A percentile compares a stretch with the other conserved stretches of the same genome.
Evolutionary conservation across 2,888 invertebrate genomes (phyloP).

Genomic region (Epirrhoe tristata): DNA sequence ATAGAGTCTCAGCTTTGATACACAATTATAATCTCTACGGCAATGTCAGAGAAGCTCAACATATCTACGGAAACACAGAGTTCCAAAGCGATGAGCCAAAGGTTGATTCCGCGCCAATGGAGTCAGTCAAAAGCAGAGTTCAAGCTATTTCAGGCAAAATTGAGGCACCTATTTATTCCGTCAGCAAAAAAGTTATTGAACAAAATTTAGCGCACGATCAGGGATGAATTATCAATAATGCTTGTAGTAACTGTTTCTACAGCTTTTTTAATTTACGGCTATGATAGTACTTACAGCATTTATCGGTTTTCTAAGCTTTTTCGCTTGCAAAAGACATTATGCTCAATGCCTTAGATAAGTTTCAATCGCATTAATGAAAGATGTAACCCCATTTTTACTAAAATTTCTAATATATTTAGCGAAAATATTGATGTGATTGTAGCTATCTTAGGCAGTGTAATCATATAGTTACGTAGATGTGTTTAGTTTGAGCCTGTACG

Average conservation of each 20-base stretch:
- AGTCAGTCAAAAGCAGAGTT: slow-evolving; percentile 76
- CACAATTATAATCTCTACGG: slow-evolving; percentile 81
- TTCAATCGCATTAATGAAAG: slow-evolving; percentile 29
- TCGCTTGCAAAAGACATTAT: slow-evolving; percentile 70
- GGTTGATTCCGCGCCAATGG: slow-evolving; percentile 71
- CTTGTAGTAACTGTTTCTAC: slow-evolving; percentile 64
- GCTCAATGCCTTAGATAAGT: slow-evolving; percentile 60
- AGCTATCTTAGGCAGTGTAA: neutral
- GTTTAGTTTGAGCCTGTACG: slow-evolving; percentile 51
- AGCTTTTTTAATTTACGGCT: slow-evolving; percentile 63
- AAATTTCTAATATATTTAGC: neutral
- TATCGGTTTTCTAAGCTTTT: slow-evolving; percentile 55
- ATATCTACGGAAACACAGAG: slow-evolving; percentile 79
- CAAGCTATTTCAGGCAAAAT: slow-evolving; percentile 75
- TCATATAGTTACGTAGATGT: slow-evolving; percentile 49
- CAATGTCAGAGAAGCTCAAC: slow-evolving; percentile 74
- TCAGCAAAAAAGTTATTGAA: slow-evolving; percentile 77
- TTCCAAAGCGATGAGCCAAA: slow-evolving; percentile 70
- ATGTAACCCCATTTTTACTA: neutral
- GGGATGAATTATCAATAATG: slow-evolving; percentile 56
- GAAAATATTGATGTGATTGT: slow-evolving; percentile 10
- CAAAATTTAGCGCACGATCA: slow-evolving; percentile 69
- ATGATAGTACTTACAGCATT: slow-evolving; percentile 52
- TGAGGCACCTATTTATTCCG: slow-evolving; percentile 77
- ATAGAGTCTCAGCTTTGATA: slow-evolving; percentile 77